Evolutionary conservation across 2,113 vertebrate species (phyloP).

Genomic region (Sceloporus tristichus): DNA sequence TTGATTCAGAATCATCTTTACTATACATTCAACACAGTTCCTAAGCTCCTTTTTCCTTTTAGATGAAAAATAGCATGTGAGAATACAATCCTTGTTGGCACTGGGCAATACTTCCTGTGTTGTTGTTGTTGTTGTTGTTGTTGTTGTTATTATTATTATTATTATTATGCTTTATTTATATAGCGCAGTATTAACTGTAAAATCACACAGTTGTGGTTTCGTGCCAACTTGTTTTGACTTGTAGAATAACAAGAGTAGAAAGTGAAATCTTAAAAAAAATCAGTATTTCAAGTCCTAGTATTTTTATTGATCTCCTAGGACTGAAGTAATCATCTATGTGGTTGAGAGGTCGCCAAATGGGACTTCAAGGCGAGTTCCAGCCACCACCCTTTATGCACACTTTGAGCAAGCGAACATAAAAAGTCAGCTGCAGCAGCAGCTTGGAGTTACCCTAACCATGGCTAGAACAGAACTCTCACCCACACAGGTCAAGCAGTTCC

Average conservation of each 20-base stretch:
- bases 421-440: conserved; percentile 86
- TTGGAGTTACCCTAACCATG: conserved; percentile 88
- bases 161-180: no score
- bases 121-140: no score
- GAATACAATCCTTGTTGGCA: background rate
- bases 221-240: background rate
- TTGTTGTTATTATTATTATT: no score
- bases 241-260: background rate
- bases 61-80: background rate
- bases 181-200: no score
- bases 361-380: conserved; percentile 91
- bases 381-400: conserved; percentile 84
- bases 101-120: background rate
- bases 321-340: conserved; percentile 93
- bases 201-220: background rate
- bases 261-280: no score
- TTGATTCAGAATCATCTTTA: background rate
- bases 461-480: conserved; percentile 92
- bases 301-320: conserved; percentile 77
- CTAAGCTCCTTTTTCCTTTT: background rate
- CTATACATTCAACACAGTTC: background rate
- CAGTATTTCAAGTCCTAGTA: background rate
- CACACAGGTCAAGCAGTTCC: conserved; percentile 92
- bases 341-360: conserved; percentile 95
- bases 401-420: conserved; percentile 93